These are phyloP conservation scores for Dusona sp. DNA, from an alignment of 2,888 invertebrate genomes.

Conservation along the genomic window DNA sequence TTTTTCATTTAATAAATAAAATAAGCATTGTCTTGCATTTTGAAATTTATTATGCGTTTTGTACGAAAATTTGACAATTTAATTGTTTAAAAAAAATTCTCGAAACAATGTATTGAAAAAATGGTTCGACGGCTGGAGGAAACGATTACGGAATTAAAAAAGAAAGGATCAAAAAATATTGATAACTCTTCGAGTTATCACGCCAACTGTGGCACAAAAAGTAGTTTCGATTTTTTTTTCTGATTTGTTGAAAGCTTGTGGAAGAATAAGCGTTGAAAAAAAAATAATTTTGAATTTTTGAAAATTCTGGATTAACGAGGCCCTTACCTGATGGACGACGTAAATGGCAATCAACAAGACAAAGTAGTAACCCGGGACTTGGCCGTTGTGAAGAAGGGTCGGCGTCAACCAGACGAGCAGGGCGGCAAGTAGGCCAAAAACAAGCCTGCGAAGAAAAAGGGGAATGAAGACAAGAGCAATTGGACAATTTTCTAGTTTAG, in stretches of 20 bases:
- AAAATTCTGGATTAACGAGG: neutral
- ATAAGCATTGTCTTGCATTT: no score
- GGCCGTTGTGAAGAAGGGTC: conserved; percentile 87
- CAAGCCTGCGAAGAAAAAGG: conserved; percentile 86
- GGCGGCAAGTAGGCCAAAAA: conserved; percentile 94
- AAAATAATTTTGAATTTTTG: no score
- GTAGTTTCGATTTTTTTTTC: neutral
- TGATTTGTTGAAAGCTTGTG: neutral
- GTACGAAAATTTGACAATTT: no score
- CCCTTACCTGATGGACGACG: conserved; percentile 93
- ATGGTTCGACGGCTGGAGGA: no score
- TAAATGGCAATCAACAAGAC: conserved; percentile 91
- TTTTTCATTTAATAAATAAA: no score
- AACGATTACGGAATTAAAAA: no score
- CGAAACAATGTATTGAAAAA: no score
- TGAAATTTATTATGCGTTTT: no score
- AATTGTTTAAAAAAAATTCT: no score
- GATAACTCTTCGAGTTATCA: no score
- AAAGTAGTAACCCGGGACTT: conserved; percentile 91
- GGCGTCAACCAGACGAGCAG: conserved; percentile 95
- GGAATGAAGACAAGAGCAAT: neutral
- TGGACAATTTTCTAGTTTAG: neutral
- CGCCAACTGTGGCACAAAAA: no score
- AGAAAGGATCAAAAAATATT: no score
- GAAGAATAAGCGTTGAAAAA: neutral